phyloP scores from a whole-genome alignment of 2,888 invertebrate genomes.

The Meta bourneti region DNA sequence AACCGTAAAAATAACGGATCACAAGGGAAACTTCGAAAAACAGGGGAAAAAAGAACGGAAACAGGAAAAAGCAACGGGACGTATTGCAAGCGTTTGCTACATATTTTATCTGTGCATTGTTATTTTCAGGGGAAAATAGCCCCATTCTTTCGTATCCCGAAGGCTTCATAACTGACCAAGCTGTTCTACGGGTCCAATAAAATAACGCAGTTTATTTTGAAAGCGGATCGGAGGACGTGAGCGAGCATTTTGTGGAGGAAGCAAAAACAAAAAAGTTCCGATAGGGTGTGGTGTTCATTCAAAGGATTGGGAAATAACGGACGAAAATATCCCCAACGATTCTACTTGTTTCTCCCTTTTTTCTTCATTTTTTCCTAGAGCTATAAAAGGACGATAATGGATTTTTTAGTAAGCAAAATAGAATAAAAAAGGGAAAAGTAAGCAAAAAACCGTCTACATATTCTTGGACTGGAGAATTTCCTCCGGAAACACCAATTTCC shows the following conservation, averaged over 20 bases:
- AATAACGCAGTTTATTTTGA: slow-evolving; percentile 14
- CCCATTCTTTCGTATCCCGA: neutral
- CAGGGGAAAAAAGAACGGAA: neutral
- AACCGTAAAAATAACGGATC: neutral
- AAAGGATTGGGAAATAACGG: neutral
- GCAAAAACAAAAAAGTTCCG: neutral
- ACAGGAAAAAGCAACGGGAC: neutral
- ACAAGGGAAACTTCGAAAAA: neutral
- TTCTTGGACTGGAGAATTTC: slow-evolving; percentile 18
- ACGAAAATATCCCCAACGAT: neutral
- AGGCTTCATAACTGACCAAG: slow-evolving; percentile 10
- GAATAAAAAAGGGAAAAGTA: neutral
- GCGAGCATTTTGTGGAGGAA: neutral
- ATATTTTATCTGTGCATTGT: slow-evolving; percentile 10
- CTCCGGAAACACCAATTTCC: neutral
- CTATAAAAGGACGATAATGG: slow-evolving; percentile 14
- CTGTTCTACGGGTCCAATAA: slow-evolving; percentile 9
- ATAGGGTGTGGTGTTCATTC: neutral
- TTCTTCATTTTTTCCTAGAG: neutral
- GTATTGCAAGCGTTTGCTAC: neutral
- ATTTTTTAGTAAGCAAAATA: neutral
- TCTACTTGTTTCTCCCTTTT: neutral
- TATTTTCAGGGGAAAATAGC: neutral
- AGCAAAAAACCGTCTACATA: neutral
- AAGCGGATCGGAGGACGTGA: neutral